phyloP scores from a whole-genome alignment of 2,113 vertebrate genomes.

The Morone chrysops region DNA sequence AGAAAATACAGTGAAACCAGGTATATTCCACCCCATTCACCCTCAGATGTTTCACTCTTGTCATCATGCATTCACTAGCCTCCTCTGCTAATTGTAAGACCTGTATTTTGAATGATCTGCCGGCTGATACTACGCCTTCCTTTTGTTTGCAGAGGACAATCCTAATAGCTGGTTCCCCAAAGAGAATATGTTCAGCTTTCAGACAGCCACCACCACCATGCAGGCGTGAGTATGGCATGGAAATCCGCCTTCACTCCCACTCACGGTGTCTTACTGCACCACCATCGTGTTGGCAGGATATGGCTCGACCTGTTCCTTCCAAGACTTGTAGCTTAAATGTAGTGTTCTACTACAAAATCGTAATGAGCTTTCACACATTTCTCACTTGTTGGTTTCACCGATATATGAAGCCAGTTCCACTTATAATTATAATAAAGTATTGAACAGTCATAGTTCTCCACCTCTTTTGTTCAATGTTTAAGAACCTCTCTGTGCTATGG shows the following conservation, averaged over 20 bases:
- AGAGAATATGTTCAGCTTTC: constrained; percentile 98
- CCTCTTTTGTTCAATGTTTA: not conserved
- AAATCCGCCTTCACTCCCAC: constrained; percentile 38
- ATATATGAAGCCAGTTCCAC: not conserved
- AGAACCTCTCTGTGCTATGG: not conserved
- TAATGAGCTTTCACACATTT: constrained; percentile 44
- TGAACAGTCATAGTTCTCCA: not conserved
- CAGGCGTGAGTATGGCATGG: constrained; percentile 93
- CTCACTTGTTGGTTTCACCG: not conserved
- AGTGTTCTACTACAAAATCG: constrained; percentile 24
- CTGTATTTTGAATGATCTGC: constrained; percentile 5
- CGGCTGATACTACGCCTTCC: not conserved
- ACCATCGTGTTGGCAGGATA: constrained; percentile 17
- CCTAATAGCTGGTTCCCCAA: constrained; percentile 96
- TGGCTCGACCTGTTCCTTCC: constrained; percentile 23
- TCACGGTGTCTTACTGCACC: constrained; percentile 8
- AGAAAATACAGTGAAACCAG: not conserved
- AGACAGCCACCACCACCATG: constrained; percentile 98
- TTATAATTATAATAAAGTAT: constrained; percentile 15
- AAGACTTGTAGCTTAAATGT: constrained; percentile 9
- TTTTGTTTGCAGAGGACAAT: constrained; percentile 87
- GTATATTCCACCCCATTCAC: not conserved
- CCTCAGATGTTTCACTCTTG: not conserved
- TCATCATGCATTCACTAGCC: not conserved
- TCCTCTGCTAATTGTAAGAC: constrained; percentile 20